Evolutionary conservation across 2,888 invertebrate species (phyloP), one percentile per base, ranked within the genome.

Genomic region (Melolontha melolontha): DNA sequence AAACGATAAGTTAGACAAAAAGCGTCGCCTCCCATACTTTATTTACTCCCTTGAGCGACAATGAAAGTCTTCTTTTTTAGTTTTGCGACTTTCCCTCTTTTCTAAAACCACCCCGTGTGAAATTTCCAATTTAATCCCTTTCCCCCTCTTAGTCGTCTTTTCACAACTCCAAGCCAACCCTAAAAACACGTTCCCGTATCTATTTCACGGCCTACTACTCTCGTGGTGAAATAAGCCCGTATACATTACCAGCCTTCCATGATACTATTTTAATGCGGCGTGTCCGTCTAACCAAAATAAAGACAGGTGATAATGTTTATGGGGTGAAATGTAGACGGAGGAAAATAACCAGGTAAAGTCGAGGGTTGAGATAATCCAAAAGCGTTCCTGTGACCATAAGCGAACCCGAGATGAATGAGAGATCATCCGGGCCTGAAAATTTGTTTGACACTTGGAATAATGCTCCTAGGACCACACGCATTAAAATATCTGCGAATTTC

Each of bases 391-490:
- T 14, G 27, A 29, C 29, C 29, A 51, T 14, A 29, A 29, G 10
- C 29, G 40, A 44, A 22, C 41, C 17, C 40, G 39, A 14, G 34
- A 6, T 70, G 71, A 73, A 72, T 69, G 63, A 72, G 74, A 70
- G 75, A 73, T 75, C 77, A 74, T 68, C 73, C 71, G 71, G 71
- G 72, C 73, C 76, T 74, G 73, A 77, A 76, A 76, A 78, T 78
- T 75, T 75, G 75, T 76, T 79, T 77, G 79, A 78, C 78, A 78
- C 78, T 71, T 74, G 57, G 69, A 69, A 78, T 75, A 78, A 78
- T 77, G 70, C 73, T 67, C 27, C 54, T 42, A 12, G 64, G 74
- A 74, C 74, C 75, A 75, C 74, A 75, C 75, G 69, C 70, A 70
- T 55, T 64, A 67, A 55, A 52, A 47, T 52, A 39, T 34, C 34